Base-by-base conservation (phyloP, 1,140 invertebrate species). In the Plectus sambesii region DNA sequence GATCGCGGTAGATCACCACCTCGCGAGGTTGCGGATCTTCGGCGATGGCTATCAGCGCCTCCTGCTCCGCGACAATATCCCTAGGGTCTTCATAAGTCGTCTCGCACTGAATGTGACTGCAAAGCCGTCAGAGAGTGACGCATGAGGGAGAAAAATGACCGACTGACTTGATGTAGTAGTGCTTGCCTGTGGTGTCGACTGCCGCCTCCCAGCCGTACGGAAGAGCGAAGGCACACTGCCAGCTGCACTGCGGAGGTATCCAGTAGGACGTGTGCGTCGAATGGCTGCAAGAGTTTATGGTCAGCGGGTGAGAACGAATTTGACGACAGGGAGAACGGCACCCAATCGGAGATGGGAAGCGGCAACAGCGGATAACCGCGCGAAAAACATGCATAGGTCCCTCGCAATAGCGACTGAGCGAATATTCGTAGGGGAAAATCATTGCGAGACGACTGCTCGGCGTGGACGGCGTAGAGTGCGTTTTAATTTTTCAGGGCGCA, bases 161-260 rank as follows among this genome's bases (percentile, higher is more conserved):
- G 35, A 77, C 81, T 81, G 72, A 88, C 86, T 89, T 88, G 70
- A 89, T 85, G 63, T 80, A 88, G 70, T 89, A 89, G 38, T 79
- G 76, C 68, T 82, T 81, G 45, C 82, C 82, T 52, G 82, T 78
- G 59, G 76, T 77, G 72, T 84, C 83, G 15, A 81, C 69, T 15
- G 84, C 85, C 56, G 80, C 76, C 70, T 90, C 86, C 85, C 85
- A 89, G 2, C 86, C 86, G 65, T 84, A 88, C 0, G 85, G 85
- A 17, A 87, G 72, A 4, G 62, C 64, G 42, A 57, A 29, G 9
- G 45, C 29, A 46, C 56, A 57, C 49, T 38, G 24, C 53, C 53
- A 58, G 6, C 42, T 47, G 0, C 49, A 48, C 55, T 50, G 48
- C 33, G 56, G 56, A 6, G 56, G 56, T 24, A 56, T 49, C 56